phyloP scores from a whole-genome alignment of 2,797 vertebrate species.

The Characodon lateralis region DNA sequence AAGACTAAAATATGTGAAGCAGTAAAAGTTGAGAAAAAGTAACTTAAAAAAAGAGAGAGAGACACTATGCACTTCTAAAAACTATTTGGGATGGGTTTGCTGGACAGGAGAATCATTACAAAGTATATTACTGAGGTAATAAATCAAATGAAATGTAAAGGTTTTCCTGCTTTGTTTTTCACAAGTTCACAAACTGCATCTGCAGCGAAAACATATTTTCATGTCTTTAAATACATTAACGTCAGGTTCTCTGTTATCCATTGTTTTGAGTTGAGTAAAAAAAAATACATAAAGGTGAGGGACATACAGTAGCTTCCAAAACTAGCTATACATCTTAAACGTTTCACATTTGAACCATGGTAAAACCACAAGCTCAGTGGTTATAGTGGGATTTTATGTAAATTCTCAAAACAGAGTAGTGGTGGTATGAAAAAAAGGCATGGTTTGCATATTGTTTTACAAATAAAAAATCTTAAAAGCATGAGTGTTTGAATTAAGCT shows the following conservation, averaged over 20 bases:
- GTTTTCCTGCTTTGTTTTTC: neutral
- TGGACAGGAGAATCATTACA: neutral
- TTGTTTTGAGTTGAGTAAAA: neutral
- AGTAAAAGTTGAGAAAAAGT: neutral
- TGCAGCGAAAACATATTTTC: neutral
- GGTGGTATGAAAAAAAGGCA: too few relatives aligned
- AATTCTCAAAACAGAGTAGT: too few relatives aligned
- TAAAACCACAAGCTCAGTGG: too few relatives aligned
- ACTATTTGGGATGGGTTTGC: neutral
- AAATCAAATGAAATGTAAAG: neutral
- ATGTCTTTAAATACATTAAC: neutral
- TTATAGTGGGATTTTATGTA: too few relatives aligned
- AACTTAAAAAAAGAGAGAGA: neutral
- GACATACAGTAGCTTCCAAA: neutral
- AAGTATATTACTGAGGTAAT: neutral
- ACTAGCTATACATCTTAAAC: too few relatives aligned
- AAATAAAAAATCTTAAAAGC: too few relatives aligned
- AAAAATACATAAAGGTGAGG: neutral
- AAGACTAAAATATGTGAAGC: neutral
- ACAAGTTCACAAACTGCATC: neutral
- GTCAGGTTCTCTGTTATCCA: neutral
- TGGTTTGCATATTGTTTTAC: too few relatives aligned
- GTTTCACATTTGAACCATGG: too few relatives aligned
- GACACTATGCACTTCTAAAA: neutral
- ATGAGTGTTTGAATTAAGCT: too few relatives aligned